Base-by-base conservation (phyloP, 92 coral and sea anemone species). In the Isaurus tuberculatus region DNA sequence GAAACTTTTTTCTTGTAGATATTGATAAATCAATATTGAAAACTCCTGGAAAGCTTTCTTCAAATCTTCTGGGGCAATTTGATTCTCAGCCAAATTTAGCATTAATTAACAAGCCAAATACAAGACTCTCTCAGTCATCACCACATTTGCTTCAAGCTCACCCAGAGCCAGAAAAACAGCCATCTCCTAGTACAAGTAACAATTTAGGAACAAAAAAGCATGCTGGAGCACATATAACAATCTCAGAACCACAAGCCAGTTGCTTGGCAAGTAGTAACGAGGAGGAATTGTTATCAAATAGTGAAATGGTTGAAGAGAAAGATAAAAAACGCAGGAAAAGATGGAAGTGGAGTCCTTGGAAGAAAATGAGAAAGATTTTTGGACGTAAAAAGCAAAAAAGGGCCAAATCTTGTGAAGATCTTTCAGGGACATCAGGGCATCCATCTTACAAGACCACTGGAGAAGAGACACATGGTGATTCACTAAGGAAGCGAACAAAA, bases 341-440 rank as follows among this genome's bases (percentile, higher is more conserved):
- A 63, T 93, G 98, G 98, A 93, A 93, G 83, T 91, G 94, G 93
- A 86, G 88, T 53, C 93, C 94, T 42, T 97, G 92, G 86, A 97
- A 89, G 78, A 90, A 86, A 74, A 81, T 97, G 95, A 90, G 91
- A 79, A 97, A 82, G 83, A 85, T 97, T 51, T 97, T 97, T 69
- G 88, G 93, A 23, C 91, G 95, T 19, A 93, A 89, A 87, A 97
- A 97, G 74, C 84, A 86, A n/a, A 87, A 91, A 79, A 93, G 91
- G 53, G 85, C 93, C 2, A 95, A 93, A 61, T 95, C 98, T 33
- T 93, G 90, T 88, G 94, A 94, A 72, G 94, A 90, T 81, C 88
- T 94, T 19, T 83, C 92, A 16, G 17, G 22, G 20, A 14, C 64
- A 2, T 0, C 75, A 36, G 72, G 43, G 43, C 27, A 28, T 55